Base-by-base conservation (phyloP, 2,888 invertebrate species). In the Camptogramma bilineatum region DNA sequence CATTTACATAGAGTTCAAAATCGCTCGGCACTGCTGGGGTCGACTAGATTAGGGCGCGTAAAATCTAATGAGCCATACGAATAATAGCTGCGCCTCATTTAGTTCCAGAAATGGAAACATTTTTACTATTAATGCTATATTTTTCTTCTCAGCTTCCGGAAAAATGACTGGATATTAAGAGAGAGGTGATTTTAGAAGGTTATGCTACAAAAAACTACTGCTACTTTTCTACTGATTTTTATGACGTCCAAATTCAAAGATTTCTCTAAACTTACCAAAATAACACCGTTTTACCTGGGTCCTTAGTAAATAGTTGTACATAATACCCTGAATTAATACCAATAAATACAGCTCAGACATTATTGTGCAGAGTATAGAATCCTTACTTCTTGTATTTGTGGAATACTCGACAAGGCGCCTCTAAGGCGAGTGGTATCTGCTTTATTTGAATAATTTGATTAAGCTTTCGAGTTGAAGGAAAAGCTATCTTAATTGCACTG, bases 381-480 rank as follows among this genome's bases (percentile, higher is more conserved):
- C 62, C 47, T 44, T 42, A 57, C 61, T 62, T 52, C 73, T 79
- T 78, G 79, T 83, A 79, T 82, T 80, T 78, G 87, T 80, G 77
- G 84, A 84, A 82, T 81, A 82, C 83, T 83, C 76, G 71, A 71
- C 78, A 79, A 68, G 87, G 86, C 87, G 88, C 86, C 85, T 78
- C 71, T 59, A 71, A 78, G 84, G 78, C 87, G 85, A 82, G 79
- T 73, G 73, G 81, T 81, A 83, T 84, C 84, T 81, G 78, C 82
- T 88, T 81, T 85, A 88, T 88, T 89, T 88, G 87, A 88, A 90
- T 91, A 89, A 90, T 90, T 88, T 88, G 83, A 90, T 89, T 88
- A 87, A 86, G 82, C 82, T 80, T 66, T 57, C 69, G 76, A 78
- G 72, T 76, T 75, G 70, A 70, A 74, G 66, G 28, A 69, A 74